Base-by-base conservation (phyloP, 2,113 vertebrate species). In the Hippocampus guttulatus region DNA sequence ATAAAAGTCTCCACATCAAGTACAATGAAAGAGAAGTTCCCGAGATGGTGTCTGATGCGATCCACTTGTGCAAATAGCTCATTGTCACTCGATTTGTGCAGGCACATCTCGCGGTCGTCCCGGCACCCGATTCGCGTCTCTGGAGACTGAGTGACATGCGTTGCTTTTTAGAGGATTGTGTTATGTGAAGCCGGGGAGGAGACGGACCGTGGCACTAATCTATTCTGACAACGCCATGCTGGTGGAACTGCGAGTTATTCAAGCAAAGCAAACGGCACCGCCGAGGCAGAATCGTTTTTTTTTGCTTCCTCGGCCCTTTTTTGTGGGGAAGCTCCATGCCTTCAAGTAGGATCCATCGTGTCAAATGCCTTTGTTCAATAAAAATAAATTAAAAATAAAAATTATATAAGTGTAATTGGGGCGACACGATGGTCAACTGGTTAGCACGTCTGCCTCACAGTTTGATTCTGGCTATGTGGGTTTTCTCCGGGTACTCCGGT, bases 161-260 rank as follows among this genome's bases (percentile, higher is more conserved):
- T 62, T 76, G 77, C 87, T 85, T 87, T 89, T 86, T 87, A 88
- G 79, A 82, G 83, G 85, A 85, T 87, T 91, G 87, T 84, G 79
- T 86, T 92, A 85, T 79, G 82, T 81, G 82, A 81, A 80, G 79
- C 75, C 45, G 43, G 74, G 64, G 25, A 47, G 77, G 78, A 86
- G 85, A 88, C 77, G 83, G 86, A 90, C 82, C 82, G 25, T 85
- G 85, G 81, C 61, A 73, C 81, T 90, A 89, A 91, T 91, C 86
- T 88, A 76, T 88, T 83, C 85, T 82, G 88, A 91, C 91, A 77
- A 78, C 71, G 80, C 86, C 81, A 78, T 81, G 77, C 76, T 75
- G 79, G 85, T 87, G 85, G 85, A 87, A 82, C 82, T 84, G 76
- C 83, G 81, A 74, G 79, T 86, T 86, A 75, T 78, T 85, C 80